Evolutionary conservation across 35 echinoderm and acorn worm genomes (phyloP).

Genomic region (Patiria miniata): DNA sequence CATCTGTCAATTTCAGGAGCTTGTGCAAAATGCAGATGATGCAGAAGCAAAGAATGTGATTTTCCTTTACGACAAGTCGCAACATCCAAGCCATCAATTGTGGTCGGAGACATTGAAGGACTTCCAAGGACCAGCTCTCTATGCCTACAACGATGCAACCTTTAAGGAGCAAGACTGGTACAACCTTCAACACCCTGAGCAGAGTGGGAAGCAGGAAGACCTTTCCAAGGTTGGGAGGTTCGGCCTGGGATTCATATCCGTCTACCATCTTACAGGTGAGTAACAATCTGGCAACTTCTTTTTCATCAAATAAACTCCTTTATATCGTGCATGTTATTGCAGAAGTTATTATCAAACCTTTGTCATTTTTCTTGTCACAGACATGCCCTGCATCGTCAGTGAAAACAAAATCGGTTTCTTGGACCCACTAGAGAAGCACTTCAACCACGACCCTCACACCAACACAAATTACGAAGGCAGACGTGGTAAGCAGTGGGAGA

Average conservation of each 20-base stretch:
- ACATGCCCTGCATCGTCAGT: constrained; percentile 23
- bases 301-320: no score
- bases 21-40: constrained; percentile 95
- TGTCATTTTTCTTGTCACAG: not conserved
- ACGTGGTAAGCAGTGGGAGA: constrained; percentile 29
- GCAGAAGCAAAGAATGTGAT: constrained; percentile 76
- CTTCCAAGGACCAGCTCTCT: constrained; percentile 78
- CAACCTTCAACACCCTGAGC: constrained; percentile 68
- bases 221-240: constrained; percentile 81
- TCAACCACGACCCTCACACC: constrained; percentile 16
- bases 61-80: constrained; percentile 73
- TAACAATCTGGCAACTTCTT: not conserved
- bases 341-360: no score
- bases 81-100: constrained; percentile 41
- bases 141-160: constrained; percentile 74
- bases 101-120: constrained; percentile 26
- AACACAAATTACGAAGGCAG: constrained; percentile 9
- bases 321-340: no score
- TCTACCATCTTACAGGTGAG: constrained; percentile 91
- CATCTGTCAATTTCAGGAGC: constrained; percentile 42
- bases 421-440: constrained; percentile 29
- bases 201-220: constrained; percentile 69
- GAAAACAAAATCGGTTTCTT: constrained; percentile 31
- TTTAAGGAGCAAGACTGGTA: constrained; percentile 76
- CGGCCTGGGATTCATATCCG: constrained; percentile 80